These are phyloP conservation scores for Strigamia crassipes DNA, from an alignment of 2,888 invertebrate genomes.

Conservation along the genomic window DNA sequence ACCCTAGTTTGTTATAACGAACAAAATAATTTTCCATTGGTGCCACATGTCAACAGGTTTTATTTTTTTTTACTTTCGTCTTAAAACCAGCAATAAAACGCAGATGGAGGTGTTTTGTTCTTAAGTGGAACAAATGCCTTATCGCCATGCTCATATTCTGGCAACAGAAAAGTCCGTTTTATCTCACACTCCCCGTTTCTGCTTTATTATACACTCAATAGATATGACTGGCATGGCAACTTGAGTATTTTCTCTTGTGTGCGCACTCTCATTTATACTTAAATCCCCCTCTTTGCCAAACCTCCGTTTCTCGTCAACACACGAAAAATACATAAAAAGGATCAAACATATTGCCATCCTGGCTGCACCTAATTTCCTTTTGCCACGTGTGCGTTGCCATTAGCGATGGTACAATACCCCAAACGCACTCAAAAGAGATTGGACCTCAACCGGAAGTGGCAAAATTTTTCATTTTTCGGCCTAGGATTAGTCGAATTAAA, in stretches of 20 bases:
- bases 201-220: slow-evolving; percentile 23
- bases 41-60: slow-evolving; percentile 11
- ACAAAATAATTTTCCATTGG: neutral
- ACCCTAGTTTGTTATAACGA: too few species aligned
- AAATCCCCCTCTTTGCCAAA: neutral
- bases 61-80: neutral
- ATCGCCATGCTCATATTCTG: slow-evolving; percentile 9
- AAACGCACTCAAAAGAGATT: too few species aligned
- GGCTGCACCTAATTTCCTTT: slow-evolving; percentile 38
- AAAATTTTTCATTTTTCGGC: neutral
- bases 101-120: slow-evolving; percentile 28
- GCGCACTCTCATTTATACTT: neutral
- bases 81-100: slow-evolving; percentile 1
- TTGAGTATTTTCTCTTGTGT: neutral
- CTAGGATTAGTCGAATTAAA: too few species aligned
- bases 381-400: neutral
- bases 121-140: slow-evolving; percentile 26
- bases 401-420: neutral
- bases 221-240: neutral
- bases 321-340: slow-evolving; percentile 26
- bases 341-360: slow-evolving; percentile 9
- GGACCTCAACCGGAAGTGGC: neutral
- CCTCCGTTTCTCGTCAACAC: slow-evolving; percentile 7
- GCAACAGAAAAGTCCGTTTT: neutral
- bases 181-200: neutral